Conservation (phyloP, 1,140 invertebrate species). For the Procambarus virginalis region DNA sequence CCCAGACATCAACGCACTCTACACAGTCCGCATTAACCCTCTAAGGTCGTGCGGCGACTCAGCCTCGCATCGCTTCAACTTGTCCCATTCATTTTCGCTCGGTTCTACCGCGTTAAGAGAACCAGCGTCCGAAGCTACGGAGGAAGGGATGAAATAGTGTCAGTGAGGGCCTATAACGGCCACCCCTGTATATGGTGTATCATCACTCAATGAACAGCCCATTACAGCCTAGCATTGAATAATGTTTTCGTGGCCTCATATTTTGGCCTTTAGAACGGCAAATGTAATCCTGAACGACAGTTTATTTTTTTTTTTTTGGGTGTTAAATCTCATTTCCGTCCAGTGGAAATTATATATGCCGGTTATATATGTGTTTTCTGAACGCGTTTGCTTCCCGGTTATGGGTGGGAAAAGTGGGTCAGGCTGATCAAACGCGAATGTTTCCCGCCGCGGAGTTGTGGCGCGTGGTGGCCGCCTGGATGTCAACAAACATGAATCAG, state of each 20-base stretch:
- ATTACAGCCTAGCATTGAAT: not conserved
- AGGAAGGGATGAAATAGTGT: not conserved
- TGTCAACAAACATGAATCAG: not conserved
- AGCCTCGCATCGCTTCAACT: not conserved
- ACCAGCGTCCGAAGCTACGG: not conserved
- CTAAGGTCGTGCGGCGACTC: not conserved
- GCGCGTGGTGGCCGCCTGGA: not conserved
- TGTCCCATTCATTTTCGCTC: not conserved
- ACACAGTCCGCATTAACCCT: not conserved
- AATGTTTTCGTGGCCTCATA: not conserved
- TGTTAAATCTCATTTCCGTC: no score
- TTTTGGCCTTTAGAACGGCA: not conserved
- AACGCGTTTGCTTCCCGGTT: no score
- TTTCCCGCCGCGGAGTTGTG: not conserved
- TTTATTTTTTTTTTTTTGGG: no score
- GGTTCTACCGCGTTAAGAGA: not conserved
- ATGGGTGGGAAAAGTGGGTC: no score
- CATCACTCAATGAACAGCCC: not conserved
- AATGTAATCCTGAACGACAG: no score
- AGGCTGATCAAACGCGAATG: not conserved
- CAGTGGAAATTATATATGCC: no score
- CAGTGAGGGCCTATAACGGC: no score
- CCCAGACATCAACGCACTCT: not conserved
- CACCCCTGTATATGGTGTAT: no score
- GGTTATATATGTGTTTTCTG: no score